Percentiles rank a stretch among this genome's conserved stretches.
Conservation (phyloP, 1,140 invertebrate species). For the Lucilia sericata region DNA sequence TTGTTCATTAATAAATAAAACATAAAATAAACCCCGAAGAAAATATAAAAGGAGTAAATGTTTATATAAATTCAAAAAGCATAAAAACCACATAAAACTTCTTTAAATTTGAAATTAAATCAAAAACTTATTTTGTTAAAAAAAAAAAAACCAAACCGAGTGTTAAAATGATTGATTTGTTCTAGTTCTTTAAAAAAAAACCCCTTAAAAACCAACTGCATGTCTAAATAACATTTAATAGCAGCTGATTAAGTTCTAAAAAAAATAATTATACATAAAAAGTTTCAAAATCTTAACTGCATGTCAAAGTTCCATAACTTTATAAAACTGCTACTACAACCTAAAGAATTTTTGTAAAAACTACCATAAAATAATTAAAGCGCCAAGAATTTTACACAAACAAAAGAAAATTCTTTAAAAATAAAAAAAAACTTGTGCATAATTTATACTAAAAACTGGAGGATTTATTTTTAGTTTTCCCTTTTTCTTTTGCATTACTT, state of each 20-base stretch:
- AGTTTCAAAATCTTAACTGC: background rate
- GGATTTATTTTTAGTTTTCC: background rate
- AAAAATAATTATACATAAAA: background rate
- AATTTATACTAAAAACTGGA: background rate
- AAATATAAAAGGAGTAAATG: background rate
- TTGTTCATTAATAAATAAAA: background rate
- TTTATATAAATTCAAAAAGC: background rate
- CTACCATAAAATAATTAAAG: too few relatives aligned
- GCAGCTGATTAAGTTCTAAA: background rate
- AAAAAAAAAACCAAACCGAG: too few relatives aligned
- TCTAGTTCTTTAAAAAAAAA: too few relatives aligned
- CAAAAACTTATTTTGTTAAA: too few relatives aligned
- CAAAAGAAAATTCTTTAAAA: background rate
- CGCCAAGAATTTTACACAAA: background rate
- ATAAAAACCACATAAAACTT: background rate
- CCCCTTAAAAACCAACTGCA: background rate
- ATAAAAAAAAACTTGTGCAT: background rate
- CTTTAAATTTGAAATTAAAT: background rate
- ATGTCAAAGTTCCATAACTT: background rate
- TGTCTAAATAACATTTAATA: background rate
- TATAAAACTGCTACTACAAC: too few relatives aligned
- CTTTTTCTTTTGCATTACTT: background rate
- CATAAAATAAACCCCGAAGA: background rate
- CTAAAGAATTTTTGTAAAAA: background rate
- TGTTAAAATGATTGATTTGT: too few relatives aligned